A percentile compares a stretch with the other conserved stretches of the same genome.
phyloP scores from a whole-genome alignment of 2,113 vertebrate genomes.

The Melanostigma gelatinosum region DNA sequence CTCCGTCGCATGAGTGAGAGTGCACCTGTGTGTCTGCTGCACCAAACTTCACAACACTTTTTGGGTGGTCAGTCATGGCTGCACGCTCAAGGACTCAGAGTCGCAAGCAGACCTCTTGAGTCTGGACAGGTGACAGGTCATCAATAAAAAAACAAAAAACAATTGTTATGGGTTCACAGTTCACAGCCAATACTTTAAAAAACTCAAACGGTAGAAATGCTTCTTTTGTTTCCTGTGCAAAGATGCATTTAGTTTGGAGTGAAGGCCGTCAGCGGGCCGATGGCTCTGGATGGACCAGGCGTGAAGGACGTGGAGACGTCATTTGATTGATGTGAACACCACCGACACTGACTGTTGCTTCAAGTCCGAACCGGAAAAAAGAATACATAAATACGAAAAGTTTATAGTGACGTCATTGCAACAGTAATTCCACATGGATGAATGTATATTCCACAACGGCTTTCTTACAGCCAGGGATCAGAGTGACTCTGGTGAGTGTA shows the following conservation, averaged over 20 bases:
- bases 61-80: too few species aligned
- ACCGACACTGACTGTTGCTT: not conserved
- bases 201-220: not conserved
- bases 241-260: not conserved
- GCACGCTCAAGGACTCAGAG: too few species aligned
- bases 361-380: not conserved
- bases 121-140: conserved; percentile 16
- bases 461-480: not conserved
- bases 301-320: conserved; percentile 25
- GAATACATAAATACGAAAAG: too few species aligned
- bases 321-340: not conserved
- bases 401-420: not conserved
- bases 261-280: conserved; percentile 17
- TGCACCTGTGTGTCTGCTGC: too few species aligned
- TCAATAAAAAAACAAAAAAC: not conserved
- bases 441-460: not conserved
- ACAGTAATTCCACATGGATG: not conserved
- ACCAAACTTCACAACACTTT: too few species aligned
- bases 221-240: conserved; percentile 14
- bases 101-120: not conserved
- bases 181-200: not conserved
- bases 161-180: not conserved
- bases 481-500: not conserved
- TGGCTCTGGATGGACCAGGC: not conserved
- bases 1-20: too few species aligned